Percentiles rank a stretch among this genome's conserved stretches.
Conservation (phyloP, 2,797 vertebrate species). For the Gephyroberyx darwinii region DNA sequence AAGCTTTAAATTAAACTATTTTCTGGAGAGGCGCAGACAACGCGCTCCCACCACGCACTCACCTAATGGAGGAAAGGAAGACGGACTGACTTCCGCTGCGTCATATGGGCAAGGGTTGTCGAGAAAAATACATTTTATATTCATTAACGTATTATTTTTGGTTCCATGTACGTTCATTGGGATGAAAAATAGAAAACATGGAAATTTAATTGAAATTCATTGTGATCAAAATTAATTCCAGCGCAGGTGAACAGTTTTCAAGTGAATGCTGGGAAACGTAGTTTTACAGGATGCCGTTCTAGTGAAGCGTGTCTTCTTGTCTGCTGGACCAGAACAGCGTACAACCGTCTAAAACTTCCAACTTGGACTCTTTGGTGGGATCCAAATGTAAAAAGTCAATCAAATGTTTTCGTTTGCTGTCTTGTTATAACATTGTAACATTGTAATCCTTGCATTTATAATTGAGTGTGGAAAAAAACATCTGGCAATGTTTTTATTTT, state of each 20-base stretch:
- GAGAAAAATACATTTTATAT: background rate
- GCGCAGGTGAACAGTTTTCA: rapidly evolving
- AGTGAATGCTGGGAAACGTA: conserved; percentile 58
- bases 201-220: rapidly evolving
- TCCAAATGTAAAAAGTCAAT: no score
- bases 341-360: no score
- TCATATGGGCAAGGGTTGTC: conserved; percentile 46
- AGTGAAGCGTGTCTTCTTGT: no score
- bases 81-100: conserved; percentile 65
- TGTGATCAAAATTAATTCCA: rapidly evolving
- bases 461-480: no score
- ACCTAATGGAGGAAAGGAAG: conserved; percentile 88
- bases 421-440: no score
- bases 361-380: no score
- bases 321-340: no score
- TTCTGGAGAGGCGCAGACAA: conserved; percentile 31
- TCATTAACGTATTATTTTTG: background rate
- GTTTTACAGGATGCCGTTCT: conserved; percentile 25
- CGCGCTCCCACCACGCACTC: conserved; percentile 75
- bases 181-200: rapidly evolving
- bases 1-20: background rate
- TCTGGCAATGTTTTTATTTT: no score
- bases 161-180: rapidly evolving
- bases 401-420: no score
- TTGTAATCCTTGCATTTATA: no score